phyloP scores from a whole-genome alignment of 2,888 invertebrate species.

The Tinea trinotella region DNA sequence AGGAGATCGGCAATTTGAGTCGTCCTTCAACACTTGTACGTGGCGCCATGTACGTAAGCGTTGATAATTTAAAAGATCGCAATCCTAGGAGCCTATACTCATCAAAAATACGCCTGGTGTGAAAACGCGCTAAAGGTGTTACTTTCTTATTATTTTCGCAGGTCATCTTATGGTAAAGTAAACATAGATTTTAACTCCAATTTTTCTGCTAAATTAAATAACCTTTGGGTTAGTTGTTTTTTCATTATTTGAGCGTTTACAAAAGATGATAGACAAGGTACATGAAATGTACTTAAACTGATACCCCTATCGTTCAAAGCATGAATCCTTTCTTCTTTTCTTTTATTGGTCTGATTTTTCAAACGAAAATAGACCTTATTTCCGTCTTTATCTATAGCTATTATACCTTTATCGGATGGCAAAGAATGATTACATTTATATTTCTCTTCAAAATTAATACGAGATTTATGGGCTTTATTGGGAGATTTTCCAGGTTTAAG shows the following conservation, averaged over 20 bases:
- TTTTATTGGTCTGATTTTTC: conserved; percentile 34
- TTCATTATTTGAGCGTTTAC: conserved; percentile 44
- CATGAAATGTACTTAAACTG: conserved; percentile 54
- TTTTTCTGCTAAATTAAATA: conserved; percentile 16
- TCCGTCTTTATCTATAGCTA: conserved; percentile 42
- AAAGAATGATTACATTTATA: conserved; percentile 41
- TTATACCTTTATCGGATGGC: conserved; percentile 48
- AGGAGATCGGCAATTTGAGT: too few relatives aligned
- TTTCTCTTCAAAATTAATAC: conserved; percentile 26
- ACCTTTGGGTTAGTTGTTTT: conserved; percentile 36
- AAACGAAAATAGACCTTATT: conserved; percentile 48
- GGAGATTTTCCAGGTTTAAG: conserved; percentile 35
- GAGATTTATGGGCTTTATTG: conserved; percentile 20
- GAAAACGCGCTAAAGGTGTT: too few relatives aligned
- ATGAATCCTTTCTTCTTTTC: conserved; percentile 38
- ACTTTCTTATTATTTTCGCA: too few relatives aligned
- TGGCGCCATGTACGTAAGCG: too few relatives aligned
- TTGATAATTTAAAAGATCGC: too few relatives aligned
- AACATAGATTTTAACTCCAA: not conserved
- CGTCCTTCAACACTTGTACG: too few relatives aligned
- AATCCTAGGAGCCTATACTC: too few relatives aligned
- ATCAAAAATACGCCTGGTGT: too few relatives aligned
- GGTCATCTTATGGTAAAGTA: too few relatives aligned
- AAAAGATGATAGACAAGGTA: conserved; percentile 56
- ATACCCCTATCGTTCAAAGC: conserved; percentile 41